Base-by-base conservation (phyloP, 2,888 invertebrate genomes). In the Iselma pallidipennis region DNA sequence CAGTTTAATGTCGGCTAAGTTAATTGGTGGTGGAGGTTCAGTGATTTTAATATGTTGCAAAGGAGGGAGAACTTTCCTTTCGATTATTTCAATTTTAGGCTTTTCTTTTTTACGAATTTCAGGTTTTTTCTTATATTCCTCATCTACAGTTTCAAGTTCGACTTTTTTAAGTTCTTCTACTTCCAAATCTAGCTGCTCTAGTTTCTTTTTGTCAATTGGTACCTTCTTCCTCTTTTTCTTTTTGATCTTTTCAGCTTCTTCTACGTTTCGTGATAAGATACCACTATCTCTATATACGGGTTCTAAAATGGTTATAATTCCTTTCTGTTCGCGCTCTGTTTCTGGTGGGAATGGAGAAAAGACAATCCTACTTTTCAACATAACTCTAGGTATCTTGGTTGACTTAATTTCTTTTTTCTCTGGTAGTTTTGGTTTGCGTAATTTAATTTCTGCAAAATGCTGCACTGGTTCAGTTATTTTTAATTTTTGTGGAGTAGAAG, bases 341-440 rank as follows among this genome's bases (percentile, higher is more conserved):
- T 66, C 23, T 21, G 82, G 80, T 48, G 83, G 82, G 67, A 84
- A 83, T 54, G 82, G 82, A 1, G 84, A 78, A 69, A 84, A 84
- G 50, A 81, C 84, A n/a, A 92, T 89, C 68, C 89, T 85, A 76
- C 91, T 91, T 74, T 89, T 90, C 0, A 92, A 80, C 74, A 89
- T 85, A 52, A 90, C 83, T 78, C 88, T 90, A 0, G 89, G 90
- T 55, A 91, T 79, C 62, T 72, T 74, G 0, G 65, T 73, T 85
- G 63, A 55, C 58, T 74, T 71, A 2, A 63, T 64, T 68, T 78
- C 78, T 67, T 78, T 78, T 57, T 75, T 76, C 52, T 72, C 67
- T 10, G 71, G 62, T 31, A 71, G 59, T 66, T 78, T 80, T 9
- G 77, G 74, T 68, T 80, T 81, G 50, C 73, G 90, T 6, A 92